phyloP scores from a whole-genome alignment of 1,140 invertebrate species.

The Pachyrhynchus sulphureomaculatus region DNA sequence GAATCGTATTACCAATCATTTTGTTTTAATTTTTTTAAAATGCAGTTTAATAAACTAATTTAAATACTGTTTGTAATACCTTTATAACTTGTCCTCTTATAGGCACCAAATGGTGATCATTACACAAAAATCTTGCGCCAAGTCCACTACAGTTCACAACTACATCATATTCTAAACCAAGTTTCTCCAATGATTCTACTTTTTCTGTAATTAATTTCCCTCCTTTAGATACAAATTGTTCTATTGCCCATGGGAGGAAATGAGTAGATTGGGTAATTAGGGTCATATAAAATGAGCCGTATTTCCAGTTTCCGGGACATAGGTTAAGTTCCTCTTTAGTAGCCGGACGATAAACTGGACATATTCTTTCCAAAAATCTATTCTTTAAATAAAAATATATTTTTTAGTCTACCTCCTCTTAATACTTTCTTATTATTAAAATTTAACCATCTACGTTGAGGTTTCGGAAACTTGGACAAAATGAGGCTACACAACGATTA shows the following conservation, averaged over 20 bases:
- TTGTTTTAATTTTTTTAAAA: no score
- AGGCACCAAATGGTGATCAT: constrained; percentile 75
- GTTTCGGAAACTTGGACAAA: no score
- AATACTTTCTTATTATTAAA: no score
- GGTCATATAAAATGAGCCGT: constrained; percentile 78
- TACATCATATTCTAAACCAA: constrained; percentile 68
- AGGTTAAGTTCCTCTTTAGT: constrained; percentile 70
- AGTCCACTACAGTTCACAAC: constrained; percentile 89
- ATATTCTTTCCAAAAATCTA: constrained; percentile 69
- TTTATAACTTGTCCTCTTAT: constrained; percentile 88
- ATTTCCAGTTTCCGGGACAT: constrained; percentile 74
- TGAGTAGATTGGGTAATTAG: constrained; percentile 70
- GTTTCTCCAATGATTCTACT: constrained; percentile 62
- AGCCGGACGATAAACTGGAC: constrained; percentile 71
- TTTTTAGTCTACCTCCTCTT: no score
- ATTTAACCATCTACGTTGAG: no score
- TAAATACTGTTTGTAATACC: constrained; percentile 53
- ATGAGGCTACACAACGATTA: no score
- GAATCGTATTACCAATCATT: no score
- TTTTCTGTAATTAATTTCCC: constrained; percentile 59
- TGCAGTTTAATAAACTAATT: no score
- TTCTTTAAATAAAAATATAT: constrained; percentile 58
- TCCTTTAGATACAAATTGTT: constrained; percentile 61
- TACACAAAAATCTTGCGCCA: constrained; percentile 73
- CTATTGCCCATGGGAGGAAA: constrained; percentile 74